Evolutionary conservation across 1,140 invertebrate species (phyloP), one percentile per base, ranked within the genome.

Genomic region (Micrasema longulum): DNA sequence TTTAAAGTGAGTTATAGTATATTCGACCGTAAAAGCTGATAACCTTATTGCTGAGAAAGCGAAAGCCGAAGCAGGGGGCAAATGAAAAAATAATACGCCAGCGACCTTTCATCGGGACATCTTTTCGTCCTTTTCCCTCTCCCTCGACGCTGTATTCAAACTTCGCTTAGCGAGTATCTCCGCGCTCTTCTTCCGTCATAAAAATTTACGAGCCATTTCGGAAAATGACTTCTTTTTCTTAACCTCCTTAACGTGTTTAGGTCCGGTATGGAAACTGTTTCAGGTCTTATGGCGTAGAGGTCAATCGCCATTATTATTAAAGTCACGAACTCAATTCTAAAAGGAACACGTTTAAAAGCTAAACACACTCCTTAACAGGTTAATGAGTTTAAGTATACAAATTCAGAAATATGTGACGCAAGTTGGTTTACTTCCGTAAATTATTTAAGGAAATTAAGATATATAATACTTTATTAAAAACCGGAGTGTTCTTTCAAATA

Each of bases 51-150:
- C 63, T 63, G 69, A 64, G 69, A 69, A 69, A 65, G 73, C 69
- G 47, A 73, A 69, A 73, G 67, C 55, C 57, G 22, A 57, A 35
- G 31, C 48, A 41, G 50, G 64, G 36, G 36, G 69, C 69, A 71
- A 75, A 75, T 75, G 73, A 75, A 75, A 75, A 75, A 75, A 75
- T 75, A 75, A 75, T 75, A 71, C 73, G 73, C 73, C 68, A 69
- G 73, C 69, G 73, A 75, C 73, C 73, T 69, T 75, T 71, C 69
- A 26, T 23, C 69, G 45, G 11, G 64, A 57, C 31, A 66, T 35
- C 16, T 67, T 50, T 22, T 52, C 41, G 57, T 52, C 53, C 41
- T 53, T 64, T 26, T 62, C 57, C 16, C 73, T 53, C 72, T 35
- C 48, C 36, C 50, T 12, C 16, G 22, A 43, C 38, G 10, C 63